Base-by-base conservation (phyloP, 1,140 invertebrate species). In the Cherax quadricarinatus region DNA sequence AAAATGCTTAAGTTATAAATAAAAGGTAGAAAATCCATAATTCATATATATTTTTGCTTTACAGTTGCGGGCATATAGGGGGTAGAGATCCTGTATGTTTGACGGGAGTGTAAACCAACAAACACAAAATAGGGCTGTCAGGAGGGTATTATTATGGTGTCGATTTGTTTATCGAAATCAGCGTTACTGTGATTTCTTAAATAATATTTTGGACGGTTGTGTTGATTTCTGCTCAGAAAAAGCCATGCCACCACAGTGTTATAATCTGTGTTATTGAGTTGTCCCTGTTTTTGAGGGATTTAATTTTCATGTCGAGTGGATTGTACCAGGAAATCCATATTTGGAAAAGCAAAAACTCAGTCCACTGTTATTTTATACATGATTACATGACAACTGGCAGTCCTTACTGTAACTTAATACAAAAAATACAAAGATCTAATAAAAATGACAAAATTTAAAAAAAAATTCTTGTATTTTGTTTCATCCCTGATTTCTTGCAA, bases 1-100 rank as follows among this genome's bases (percentile, higher is more conserved):
- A 75, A 75, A 75, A 70, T 21, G 70, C 70, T 30, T 75, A 75
- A 75, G 70, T 75, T 75, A 75, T 75, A 75, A 75, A 75, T 75
- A 75, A 75, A 75, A 57, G 24, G 21, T 75, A 75, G 70, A 75
- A 75, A 24, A 30, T 75, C n/a, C n/a, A 75, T n/a, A 75, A 75
- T 75, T 75, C 70, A 75, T 75, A 57, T 66, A 75, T 75, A 75
- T 75, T 75, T 75, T 75, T 75, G 70, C 70, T 75, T 75, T 75
- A 75, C 70, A 75, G 70, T 75, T 75, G 70, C 62, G 70, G 70
- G 70, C 70, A 75, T 75, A 75, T 75, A 75, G 70, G 70, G 70
- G 70, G 24, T 24, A 75, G 70, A 75, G 24, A 30, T 75, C 70
- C 70, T 75, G 70, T 75, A 75, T 75, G 70, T 75, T 75, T 75